Conservation (phyloP, 1,140 invertebrate genomes). For the Habropoda laboriosa region DNA sequence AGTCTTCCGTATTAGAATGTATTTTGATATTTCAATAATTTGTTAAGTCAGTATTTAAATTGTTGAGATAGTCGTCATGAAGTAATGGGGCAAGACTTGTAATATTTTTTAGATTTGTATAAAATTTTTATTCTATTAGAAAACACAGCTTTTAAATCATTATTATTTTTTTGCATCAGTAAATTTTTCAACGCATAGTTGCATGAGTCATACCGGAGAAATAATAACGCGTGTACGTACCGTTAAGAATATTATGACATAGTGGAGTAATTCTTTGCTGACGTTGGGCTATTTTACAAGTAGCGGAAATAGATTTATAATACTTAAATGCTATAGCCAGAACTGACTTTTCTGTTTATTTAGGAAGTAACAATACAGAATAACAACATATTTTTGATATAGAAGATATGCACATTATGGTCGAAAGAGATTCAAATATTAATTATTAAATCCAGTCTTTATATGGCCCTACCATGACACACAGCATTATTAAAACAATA, state of each 20-base stretch:
- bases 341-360: slow-evolving; percentile 65
- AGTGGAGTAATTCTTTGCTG: slow-evolving; percentile 63
- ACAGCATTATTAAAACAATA: slow-evolving; percentile 35
- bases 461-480: slow-evolving; percentile 44
- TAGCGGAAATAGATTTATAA: slow-evolving; percentile 60
- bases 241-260: slow-evolving; percentile 37
- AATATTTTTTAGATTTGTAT: slow-evolving; percentile 53
- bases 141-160: slow-evolving; percentile 42
- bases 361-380: slow-evolving; percentile 69
- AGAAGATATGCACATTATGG: slow-evolving; percentile 67
- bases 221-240: slow-evolving; percentile 44
- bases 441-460: slow-evolving; percentile 51
- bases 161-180: slow-evolving; percentile 1
- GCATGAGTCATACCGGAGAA: not conserved
- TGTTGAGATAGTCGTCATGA: slow-evolving; percentile 50
- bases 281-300: slow-evolving; percentile 67
- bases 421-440: slow-evolving; percentile 52
- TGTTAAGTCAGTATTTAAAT: slow-evolving; percentile 59
- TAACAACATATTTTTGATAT: slow-evolving; percentile 77
- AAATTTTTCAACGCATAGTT: slow-evolving; percentile 28
- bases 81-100: slow-evolving; percentile 35
- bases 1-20: slow-evolving; percentile 74
- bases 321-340: slow-evolving; percentile 64
- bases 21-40: slow-evolving; percentile 57
- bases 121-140: slow-evolving; percentile 32